These are phyloP conservation scores for Cecidostiba fungosa DNA, from an alignment of 2,888 invertebrate genomes.

Conservation along the genomic window DNA sequence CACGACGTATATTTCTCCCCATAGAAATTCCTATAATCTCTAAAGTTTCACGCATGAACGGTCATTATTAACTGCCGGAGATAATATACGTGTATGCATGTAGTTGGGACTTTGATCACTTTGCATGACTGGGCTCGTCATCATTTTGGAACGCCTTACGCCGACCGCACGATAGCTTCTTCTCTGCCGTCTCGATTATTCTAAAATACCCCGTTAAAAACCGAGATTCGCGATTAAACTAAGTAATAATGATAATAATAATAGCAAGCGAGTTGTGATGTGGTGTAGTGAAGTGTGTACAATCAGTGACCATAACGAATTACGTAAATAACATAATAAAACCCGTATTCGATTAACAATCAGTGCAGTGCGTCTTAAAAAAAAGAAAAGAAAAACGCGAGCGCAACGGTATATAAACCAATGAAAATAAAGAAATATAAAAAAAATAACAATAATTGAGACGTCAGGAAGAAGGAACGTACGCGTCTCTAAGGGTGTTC, in stretches of 20 bases:
- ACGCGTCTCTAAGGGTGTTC: neutral
- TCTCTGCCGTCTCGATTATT: slow-evolving; percentile 33
- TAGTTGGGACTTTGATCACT: slow-evolving; percentile 39
- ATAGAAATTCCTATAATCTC: neutral
- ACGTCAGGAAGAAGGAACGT: neutral
- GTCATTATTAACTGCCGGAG: slow-evolving; percentile 9
- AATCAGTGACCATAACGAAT: neutral
- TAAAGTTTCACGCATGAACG: slow-evolving; percentile 5
- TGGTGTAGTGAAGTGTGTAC: slow-evolving; percentile 9
- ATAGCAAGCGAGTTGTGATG: slow-evolving; percentile 22
- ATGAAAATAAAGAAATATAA: neutral
- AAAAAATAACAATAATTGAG: neutral
- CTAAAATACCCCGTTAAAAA: neutral
- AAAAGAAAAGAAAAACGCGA: neutral
- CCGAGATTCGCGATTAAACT: neutral
- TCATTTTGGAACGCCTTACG: slow-evolving; percentile 20
- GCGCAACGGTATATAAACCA: neutral
- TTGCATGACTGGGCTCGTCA: slow-evolving; percentile 16
- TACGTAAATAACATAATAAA: neutral
- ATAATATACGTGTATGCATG: neutral
- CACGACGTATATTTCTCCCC: neutral
- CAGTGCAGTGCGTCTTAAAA: slow-evolving; percentile 1
- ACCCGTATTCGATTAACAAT: neutral
- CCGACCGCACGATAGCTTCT: neutral
- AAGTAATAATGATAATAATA: neutral